Evolutionary conservation across 37 sponge, comb jelly and placozoan genomes (phyloP), one percentile per base, ranked within the genome.

Genomic region (Chondrilla cf. caribensis): DNA sequence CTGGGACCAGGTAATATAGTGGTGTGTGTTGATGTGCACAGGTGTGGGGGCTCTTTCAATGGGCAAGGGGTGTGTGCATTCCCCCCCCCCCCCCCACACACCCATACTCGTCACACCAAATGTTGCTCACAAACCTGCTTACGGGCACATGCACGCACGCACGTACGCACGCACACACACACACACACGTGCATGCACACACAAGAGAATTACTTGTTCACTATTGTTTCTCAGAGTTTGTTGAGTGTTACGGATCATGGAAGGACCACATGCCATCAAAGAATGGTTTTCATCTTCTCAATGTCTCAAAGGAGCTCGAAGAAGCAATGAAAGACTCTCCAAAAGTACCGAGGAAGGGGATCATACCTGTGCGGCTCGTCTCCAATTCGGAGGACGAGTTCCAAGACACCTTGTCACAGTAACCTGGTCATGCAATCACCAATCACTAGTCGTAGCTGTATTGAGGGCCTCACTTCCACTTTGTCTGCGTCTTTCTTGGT

Each of bases 241-340:
- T 82, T 22, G 83, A 82, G 36, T 68, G 43, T 37, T 82, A 43
- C 51, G 83, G 83, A 25, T 82, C 83, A 11, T 82, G 83, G 83
- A 82, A 82, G 83, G 83, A 82, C 58, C 44, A 55, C 19, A 51
- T 70, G 57, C 83, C 83, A 7, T 17, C 5, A 4, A 73, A 73
- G 76, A 73, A 73, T 40, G 76, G 76, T 21, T 39, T 39, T n/a
- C 36, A n/a, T 18, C 76, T 43, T n/a, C 39, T 11, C 41, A 38
- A 8, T 8, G 36, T 73, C 19, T 39, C 76, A 32, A 39, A 73
- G 44, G 44, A 73, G 11, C 76, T 73, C 38, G 76, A 73, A 38
- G 76, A 73, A 36, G 76, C 76, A 19, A 73, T 73, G 76, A 37
- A 42, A 19, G 76, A 73, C 11, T 73, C 76, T 37, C 76, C 76